Evolutionary conservation across 1,140 invertebrate species (phyloP).

Genomic region (Drosophila athabasca): DNA sequence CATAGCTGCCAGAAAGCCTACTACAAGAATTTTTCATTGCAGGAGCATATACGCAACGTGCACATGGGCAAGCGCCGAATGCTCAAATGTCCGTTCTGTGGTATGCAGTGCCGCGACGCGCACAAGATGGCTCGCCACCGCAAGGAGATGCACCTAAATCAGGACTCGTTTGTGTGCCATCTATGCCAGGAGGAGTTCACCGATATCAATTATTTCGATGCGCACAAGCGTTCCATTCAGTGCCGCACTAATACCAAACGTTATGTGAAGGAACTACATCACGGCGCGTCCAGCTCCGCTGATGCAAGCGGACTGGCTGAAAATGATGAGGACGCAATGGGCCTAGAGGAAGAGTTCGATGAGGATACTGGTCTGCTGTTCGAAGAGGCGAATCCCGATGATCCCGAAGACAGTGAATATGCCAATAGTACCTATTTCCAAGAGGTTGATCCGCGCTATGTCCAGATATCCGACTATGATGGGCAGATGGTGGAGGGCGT

Average conservation of each 20-base stretch:
- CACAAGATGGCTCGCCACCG: slow-evolving; percentile 80
- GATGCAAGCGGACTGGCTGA: slow-evolving; percentile 18
- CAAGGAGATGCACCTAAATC: slow-evolving; percentile 75
- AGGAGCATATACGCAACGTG: slow-evolving; percentile 79
- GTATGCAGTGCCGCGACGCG: slow-evolving; percentile 79
- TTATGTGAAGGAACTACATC: slow-evolving; percentile 4
- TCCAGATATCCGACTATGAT: slow-evolving; percentile 25
- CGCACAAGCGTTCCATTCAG: slow-evolving; percentile 78
- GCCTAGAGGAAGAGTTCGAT: slow-evolving; percentile 61
- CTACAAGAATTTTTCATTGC: slow-evolving; percentile 77
- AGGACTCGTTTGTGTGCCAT: slow-evolving; percentile 66
- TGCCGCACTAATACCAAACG: slow-evolving; percentile 75
- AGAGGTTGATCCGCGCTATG: slow-evolving; percentile 22
- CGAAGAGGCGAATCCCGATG: slow-evolving; percentile 45
- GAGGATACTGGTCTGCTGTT: slow-evolving; percentile 63
- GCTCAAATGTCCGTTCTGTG: slow-evolving; percentile 76
- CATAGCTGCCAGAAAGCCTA: slow-evolving; percentile 75
- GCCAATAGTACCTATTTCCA: slow-evolving; percentile 7
- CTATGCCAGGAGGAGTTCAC: slow-evolving; percentile 78
- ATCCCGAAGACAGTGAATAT: slow-evolving; percentile 37
- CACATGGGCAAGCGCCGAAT: slow-evolving; percentile 79
- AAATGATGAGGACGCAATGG: slow-evolving; percentile 51
- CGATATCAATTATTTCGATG: slow-evolving; percentile 79
- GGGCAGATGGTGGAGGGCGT: slow-evolving; percentile 25
- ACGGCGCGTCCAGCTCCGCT: background rate